These are phyloP conservation scores for Bradypodion ventrale DNA, from an alignment of 2,797 vertebrate genomes.

Conservation along the genomic window DNA sequence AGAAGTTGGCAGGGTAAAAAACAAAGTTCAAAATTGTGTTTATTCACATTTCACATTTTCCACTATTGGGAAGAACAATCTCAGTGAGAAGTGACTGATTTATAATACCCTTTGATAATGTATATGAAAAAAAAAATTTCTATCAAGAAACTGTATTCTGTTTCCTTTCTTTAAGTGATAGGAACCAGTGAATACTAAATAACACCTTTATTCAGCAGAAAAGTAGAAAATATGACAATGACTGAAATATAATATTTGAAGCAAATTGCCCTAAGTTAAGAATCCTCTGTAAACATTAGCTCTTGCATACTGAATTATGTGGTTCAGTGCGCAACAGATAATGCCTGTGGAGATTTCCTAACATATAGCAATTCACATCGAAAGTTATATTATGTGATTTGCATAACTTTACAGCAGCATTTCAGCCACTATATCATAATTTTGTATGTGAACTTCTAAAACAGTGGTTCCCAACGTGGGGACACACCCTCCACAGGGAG, in stretches of 20 bases:
- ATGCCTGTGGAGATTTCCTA: too few species aligned
- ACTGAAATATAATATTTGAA: too few species aligned
- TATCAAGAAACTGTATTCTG: neutral
- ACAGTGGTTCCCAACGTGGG: too few species aligned
- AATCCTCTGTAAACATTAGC: too few species aligned
- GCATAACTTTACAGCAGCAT: too few species aligned
- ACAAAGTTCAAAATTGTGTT: slow-evolving; percentile 28
- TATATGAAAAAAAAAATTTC: slow-evolving; percentile 9
- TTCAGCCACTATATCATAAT: neutral
- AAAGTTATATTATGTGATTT: too few species aligned
- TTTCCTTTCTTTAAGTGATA: neutral
- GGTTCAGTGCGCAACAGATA: too few species aligned
- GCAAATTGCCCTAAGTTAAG: too few species aligned
- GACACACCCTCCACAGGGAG: too few species aligned
- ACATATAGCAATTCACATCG: too few species aligned
- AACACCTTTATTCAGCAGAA: neutral
- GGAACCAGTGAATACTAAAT: neutral
- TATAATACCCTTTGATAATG: slow-evolving; percentile 6
- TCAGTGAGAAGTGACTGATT: slow-evolving; percentile 5
- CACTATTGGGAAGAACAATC: neutral
- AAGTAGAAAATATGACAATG: neutral
- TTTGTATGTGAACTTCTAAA: neutral
- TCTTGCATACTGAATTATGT: too few species aligned
- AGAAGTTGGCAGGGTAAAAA: slow-evolving; percentile 37
- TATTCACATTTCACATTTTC: slow-evolving; percentile 43